Evolutionary conservation across 2,113 vertebrate species (phyloP).

Genomic region (Leucoraja erinaceus): DNA sequence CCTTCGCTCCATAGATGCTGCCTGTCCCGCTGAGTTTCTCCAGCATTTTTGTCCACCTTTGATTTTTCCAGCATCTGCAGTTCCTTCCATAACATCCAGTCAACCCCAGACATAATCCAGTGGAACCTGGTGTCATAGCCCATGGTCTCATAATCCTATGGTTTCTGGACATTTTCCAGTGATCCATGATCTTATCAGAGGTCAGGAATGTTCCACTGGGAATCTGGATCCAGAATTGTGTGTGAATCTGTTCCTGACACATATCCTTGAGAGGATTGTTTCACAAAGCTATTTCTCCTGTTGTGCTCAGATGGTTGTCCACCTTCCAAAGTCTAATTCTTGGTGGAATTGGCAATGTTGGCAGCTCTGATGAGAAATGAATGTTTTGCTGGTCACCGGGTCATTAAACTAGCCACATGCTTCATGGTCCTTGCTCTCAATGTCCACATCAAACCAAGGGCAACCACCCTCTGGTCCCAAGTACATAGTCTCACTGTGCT

Average conservation of each 20-base stretch:
- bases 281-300: neutral
- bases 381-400: neutral
- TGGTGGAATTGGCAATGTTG: neutral
- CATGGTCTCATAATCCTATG: no score
- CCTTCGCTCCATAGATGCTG: no score
- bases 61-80: no score
- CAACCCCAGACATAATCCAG: no score
- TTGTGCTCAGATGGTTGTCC: neutral
- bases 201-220: neutral
- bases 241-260: neutral
- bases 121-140: no score
- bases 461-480: no score
- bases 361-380: neutral
- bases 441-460: neutral
- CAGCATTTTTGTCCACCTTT: no score
- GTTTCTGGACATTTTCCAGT: neutral
- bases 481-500: no score
- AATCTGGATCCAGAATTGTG: constrained; percentile 7
- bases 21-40: no score
- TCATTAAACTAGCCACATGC: neutral
- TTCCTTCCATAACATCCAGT: no score
- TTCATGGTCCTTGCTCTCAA: neutral
- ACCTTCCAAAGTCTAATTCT: no score
- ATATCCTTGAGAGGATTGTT: neutral
- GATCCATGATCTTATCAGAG: neutral